Percentiles rank a stretch among this genome's conserved stretches.
phyloP scores from a whole-genome alignment of 2,888 invertebrate genomes.

The Drosophila lutescens region DNA sequence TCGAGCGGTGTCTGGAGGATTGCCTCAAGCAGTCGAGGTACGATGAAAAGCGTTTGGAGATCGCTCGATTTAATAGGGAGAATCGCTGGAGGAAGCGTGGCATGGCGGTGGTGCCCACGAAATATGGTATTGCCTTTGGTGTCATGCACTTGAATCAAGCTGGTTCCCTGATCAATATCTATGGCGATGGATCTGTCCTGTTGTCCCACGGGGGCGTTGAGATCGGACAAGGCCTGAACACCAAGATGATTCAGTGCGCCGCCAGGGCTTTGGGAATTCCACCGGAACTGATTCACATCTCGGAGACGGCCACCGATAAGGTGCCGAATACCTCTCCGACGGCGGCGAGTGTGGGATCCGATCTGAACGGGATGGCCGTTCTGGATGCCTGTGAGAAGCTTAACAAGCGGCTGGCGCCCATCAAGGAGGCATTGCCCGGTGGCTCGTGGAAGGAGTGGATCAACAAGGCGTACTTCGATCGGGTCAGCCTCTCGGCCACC shows the following conservation, averaged over 20 bases:
- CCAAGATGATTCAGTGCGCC: constrained; percentile 97
- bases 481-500: constrained; percentile 92
- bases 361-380: constrained; percentile 96
- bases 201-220: constrained; percentile 96
- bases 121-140: constrained; percentile 93
- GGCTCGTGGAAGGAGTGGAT: constrained; percentile 95
- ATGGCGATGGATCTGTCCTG: constrained; percentile 94
- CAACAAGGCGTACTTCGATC: constrained; percentile 89
- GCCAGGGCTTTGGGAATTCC: constrained; percentile 90
- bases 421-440: constrained; percentile 90
- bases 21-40: constrained; percentile 89
- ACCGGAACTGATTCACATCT: constrained; percentile 90
- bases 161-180: constrained; percentile 94
- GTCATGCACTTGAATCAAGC: constrained; percentile 91
- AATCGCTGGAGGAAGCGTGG: constrained; percentile 95
- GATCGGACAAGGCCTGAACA: constrained; percentile 98
- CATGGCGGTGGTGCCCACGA: constrained; percentile 91
- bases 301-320: constrained; percentile 94
- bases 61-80: constrained; percentile 90
- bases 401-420: constrained; percentile 89
- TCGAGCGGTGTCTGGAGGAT: constrained; percentile 91
- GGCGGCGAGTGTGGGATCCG: constrained; percentile 94
- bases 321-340: constrained; percentile 96
- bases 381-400: constrained; percentile 92
- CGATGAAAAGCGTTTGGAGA: constrained; percentile 85